Evolutionary conservation across 2,113 vertebrate species (phyloP), one percentile per base, ranked within the genome.

Genomic region (Rhinolophus ferrumequinum): DNA sequence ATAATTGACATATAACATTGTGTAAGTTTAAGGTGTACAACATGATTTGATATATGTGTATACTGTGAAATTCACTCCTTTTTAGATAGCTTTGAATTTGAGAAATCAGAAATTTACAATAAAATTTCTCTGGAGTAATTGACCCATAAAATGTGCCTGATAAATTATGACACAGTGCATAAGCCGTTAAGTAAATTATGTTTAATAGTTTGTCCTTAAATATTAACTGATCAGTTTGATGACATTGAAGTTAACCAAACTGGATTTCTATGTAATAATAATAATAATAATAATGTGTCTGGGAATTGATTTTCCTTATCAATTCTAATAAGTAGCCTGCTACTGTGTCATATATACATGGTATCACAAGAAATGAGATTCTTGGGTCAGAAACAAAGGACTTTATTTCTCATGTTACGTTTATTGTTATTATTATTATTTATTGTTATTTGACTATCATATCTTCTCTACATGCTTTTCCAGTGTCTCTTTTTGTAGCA

Each of bases 251-350:
- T 44, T 93, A 93, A 85, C 69, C 33, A 70, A 79, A 86, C 41
- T 92, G 88, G 67, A 52, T 75, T 66, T 86, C 26, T 35, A 3
- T 67, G 11, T 88, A 77, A 72, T 70, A 72, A 21, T 75, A 47
- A 26, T 79, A 6, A 54, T 70, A 72, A 21, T 75, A 44, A 26
- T 79, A 6, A 54, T 26, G 2, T 81, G 8, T 69, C 26, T 95
- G 54, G 30, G 24, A 76, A 75, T 95, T 89, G 15, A 44, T 91
- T 94, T 83, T 89, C 47, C 47, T 85, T 91, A 66, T 14, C 41
- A 44, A 33, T 79, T 38, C 54, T 93, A 75, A 50, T 88, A 85
- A 85, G 38, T 85, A 85, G 47, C 54, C 44, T 96, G 19, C 18
- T 75, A n/a, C 54, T 86, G 22, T 94, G 30, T 88, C 30, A 58